phyloP scores from a whole-genome alignment of 2,113 vertebrate genomes.

The Oreamnos americanus region DNA sequence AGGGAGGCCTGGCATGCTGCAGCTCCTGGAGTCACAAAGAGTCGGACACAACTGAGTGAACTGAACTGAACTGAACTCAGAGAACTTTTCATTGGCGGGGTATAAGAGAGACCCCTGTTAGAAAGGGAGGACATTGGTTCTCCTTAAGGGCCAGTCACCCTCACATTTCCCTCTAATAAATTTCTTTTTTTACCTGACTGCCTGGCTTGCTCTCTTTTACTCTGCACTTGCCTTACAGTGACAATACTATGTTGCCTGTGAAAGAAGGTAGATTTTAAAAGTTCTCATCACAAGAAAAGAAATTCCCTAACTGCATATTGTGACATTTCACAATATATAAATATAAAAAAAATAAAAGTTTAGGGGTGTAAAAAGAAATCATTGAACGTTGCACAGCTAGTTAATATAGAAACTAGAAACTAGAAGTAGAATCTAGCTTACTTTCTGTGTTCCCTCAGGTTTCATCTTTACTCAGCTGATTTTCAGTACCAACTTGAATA shows the following conservation, averaged over 20 bases:
- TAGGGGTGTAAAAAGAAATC: background rate
- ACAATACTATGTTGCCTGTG: background rate
- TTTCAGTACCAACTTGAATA: too few relatives aligned
- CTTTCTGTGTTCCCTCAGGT: background rate
- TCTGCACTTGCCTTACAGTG: background rate
- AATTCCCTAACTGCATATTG: background rate
- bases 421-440: background rate
- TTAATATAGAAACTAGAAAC: background rate
- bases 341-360: background rate
- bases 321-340: background rate
- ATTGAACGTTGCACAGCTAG: background rate
- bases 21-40: background rate
- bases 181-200: background rate
- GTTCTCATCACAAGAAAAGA: background rate
- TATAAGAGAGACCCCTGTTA: background rate
- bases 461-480: background rate
- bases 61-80: background rate
- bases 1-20: background rate
- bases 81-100: background rate
- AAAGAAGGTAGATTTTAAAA: background rate
- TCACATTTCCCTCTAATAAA: background rate
- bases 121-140: background rate
- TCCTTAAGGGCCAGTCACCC: background rate
- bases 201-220: background rate
- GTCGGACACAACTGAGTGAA: background rate